A percentile compares a stretch with the other conserved stretches of the same genome.
Conservation (phyloP, 1,140 invertebrate species). For the Leptestheria dahalacensis region DNA sequence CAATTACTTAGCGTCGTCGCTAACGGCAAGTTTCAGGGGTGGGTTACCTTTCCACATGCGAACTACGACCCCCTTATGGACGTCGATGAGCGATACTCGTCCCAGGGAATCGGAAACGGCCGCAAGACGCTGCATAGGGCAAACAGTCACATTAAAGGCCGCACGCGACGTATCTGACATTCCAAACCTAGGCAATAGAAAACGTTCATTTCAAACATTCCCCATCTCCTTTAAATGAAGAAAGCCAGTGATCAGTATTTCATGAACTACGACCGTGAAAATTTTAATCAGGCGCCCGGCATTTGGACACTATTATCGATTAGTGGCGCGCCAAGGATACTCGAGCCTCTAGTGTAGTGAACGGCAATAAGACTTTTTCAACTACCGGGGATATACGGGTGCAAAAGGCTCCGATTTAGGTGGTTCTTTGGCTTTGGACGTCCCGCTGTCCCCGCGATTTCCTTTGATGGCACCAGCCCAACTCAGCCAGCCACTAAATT, state of each 20-base stretch:
- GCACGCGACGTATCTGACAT: conserved; percentile 63
- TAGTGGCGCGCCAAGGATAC: too few relatives aligned
- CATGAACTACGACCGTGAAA: too few relatives aligned
- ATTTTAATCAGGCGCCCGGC: too few relatives aligned
- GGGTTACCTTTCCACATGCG: conserved; percentile 79
- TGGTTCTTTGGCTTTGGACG: conserved; percentile 29
- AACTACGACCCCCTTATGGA: conserved; percentile 55
- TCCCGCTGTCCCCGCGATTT: not conserved
- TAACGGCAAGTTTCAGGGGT: too few relatives aligned
- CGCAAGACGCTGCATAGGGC: conserved; percentile 62
- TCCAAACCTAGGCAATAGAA: conserved; percentile 40
- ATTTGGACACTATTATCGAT: too few relatives aligned
- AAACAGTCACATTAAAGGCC: conserved; percentile 52
- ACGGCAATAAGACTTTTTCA: too few relatives aligned
- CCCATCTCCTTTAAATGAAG: too few relatives aligned
- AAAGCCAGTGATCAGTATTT: too few relatives aligned
- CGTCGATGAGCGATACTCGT: conserved; percentile 68
- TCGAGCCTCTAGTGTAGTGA: too few relatives aligned
- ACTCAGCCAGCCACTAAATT: conserved; percentile 24
- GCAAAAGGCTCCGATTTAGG: conserved; percentile 32
- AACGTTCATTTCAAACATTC: too few relatives aligned
- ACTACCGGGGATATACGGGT: conserved; percentile 10
- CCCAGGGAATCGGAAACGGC: conserved; percentile 73
- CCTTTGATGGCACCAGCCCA: conserved; percentile 26
- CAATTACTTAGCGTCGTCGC: too few relatives aligned